Evolutionary conservation across 2,113 vertebrate genomes (phyloP).

Genomic region (Ciconia boyciana): DNA sequence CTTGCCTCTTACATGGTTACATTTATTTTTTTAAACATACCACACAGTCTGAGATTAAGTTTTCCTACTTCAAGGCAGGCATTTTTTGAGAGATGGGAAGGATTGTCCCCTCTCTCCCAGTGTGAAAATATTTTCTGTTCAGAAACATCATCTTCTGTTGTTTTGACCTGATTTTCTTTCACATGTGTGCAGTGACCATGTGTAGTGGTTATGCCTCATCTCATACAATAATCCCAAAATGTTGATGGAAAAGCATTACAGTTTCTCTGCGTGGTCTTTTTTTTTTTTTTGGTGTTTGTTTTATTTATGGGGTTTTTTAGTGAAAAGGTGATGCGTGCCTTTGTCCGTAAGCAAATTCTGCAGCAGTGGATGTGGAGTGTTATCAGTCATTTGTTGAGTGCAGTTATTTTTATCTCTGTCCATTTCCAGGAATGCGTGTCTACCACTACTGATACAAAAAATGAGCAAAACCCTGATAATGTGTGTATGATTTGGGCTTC

Average conservation of each 20-base stretch:
- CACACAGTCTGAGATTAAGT: neutral
- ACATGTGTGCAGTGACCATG: neutral
- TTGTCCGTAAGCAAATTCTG: neutral
- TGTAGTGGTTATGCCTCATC: neutral
- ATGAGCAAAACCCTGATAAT: neutral
- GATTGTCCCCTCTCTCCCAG: neutral
- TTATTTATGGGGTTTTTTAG: neutral
- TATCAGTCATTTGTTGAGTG: neutral
- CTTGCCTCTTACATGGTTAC: neutral
- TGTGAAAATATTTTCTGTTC: neutral
- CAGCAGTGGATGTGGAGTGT: neutral
- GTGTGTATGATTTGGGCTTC: neutral
- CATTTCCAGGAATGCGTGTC: neutral
- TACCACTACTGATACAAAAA: neutral
- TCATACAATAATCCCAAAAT: neutral
- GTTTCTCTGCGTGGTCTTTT: neutral
- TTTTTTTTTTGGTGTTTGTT: neutral
- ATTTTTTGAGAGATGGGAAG: neutral
- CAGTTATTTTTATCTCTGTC: no score
- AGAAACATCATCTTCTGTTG: neutral
- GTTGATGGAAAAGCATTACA: neutral
- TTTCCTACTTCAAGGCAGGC: neutral
- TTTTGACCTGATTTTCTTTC: neutral
- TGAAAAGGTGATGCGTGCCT: neutral
- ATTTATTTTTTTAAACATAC: neutral